phyloP scores from a whole-genome alignment of 2,797 vertebrate genomes.

The Pygocentrus nattereri region DNA sequence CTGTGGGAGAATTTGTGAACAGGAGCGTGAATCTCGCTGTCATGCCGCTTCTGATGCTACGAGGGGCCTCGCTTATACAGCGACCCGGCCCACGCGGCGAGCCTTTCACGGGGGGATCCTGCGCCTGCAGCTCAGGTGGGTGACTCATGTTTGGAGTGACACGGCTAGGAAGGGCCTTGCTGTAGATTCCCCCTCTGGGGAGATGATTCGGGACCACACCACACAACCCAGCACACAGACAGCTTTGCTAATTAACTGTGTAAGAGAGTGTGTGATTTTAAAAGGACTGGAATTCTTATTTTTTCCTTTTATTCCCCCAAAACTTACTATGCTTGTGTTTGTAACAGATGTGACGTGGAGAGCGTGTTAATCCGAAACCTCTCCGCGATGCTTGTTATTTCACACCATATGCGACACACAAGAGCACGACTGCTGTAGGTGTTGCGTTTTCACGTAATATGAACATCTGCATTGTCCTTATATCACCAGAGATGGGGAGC shows the following conservation, averaged over 20 bases:
- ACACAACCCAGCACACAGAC: not conserved
- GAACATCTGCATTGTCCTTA: too few species aligned
- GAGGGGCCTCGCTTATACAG: not conserved
- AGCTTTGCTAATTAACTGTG: not conserved
- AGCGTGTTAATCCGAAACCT: too few species aligned
- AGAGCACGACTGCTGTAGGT: too few species aligned
- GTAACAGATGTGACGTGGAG: too few species aligned
- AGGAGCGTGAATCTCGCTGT: not conserved
- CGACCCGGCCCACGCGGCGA: not conserved
- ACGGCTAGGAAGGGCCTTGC: not conserved
- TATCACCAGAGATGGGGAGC: too few species aligned
- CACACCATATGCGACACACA: too few species aligned
- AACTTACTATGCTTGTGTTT: too few species aligned
- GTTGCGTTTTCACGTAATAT: too few species aligned
- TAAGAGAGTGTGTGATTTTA: too few species aligned
- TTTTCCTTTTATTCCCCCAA: too few species aligned
- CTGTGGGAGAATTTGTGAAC: slow-evolving; percentile 6
- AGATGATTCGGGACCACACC: not conserved
- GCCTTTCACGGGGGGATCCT: not conserved
- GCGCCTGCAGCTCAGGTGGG: not conserved
- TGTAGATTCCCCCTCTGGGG: not conserved
- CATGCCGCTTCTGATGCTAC: not conserved
- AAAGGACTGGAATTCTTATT: too few species aligned
- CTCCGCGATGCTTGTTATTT: too few species aligned
- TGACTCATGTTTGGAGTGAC: not conserved